Base-by-base conservation (phyloP, 2,888 invertebrate genomes). In the Diaphora mendica region DNA sequence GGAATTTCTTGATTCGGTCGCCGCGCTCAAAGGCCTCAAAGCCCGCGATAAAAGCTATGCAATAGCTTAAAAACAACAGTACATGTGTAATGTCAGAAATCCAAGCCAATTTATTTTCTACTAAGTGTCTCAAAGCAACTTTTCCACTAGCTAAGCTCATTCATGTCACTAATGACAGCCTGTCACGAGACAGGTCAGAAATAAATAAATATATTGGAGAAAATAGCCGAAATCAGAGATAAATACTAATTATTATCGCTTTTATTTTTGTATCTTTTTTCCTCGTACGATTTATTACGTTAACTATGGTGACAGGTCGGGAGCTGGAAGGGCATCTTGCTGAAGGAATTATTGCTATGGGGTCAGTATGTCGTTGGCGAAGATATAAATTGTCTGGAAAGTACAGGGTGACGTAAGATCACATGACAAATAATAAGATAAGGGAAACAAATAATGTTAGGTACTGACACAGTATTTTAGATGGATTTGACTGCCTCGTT, bases 131-230 rank as follows among this genome's bases (percentile, higher is more conserved):
- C 74, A 55, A 70, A 71, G 68, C 73, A 68, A 73, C 67, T 74
- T 72, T 65, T 76, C 78, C 73, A 78, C 79, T 73, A 76, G 66
- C 68, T 69, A 62, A 76, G 65, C 69, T 74, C 67, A 78, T 82
- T 76, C 74, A 72, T 68, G 77, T 78, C 44, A 81, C 75, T 77
- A 72, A 83, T 83, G 70, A 80, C 71, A 13, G 1, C 72, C 66
- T 76, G 80, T 79, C 82, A 83, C 82, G 82, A 74, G 77, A 79
- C 39, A 35, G 15, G 44, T 35, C 64, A n/a, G 72, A 72, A 26
- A 68, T 33, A 74, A 30, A 64, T 65, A 71, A 44, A 44, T 71
- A 67, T 72, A 42, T 55, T 15, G 55, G 17, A 64, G 33, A 75
- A 55, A 75, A 76, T 72, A 20, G 44, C 30, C 67, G 74, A 77